phyloP scores from a whole-genome alignment of 2,888 invertebrate species.

The Eurois occulta region DNA sequence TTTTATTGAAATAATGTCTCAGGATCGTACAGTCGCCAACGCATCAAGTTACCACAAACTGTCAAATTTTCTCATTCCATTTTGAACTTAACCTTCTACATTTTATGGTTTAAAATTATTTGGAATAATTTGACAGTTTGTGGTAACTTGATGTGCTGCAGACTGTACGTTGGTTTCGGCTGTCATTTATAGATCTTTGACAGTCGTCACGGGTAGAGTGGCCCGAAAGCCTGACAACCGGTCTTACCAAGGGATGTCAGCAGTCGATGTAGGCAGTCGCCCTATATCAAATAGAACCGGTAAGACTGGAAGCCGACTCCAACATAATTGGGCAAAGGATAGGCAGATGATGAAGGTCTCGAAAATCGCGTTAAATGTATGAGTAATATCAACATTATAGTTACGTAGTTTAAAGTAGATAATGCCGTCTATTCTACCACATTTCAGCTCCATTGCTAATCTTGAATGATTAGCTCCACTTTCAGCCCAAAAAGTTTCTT shows the following conservation, averaged over 20 bases:
- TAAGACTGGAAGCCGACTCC: neutral
- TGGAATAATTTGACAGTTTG: too few species aligned
- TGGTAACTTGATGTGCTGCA: too few species aligned
- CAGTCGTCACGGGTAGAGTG: neutral
- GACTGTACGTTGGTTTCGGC: neutral
- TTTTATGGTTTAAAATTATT: too few species aligned
- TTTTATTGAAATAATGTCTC: neutral
- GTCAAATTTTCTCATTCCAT: too few species aligned
- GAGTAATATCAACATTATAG: neutral
- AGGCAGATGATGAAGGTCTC: neutral
- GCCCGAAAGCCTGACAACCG: neutral
- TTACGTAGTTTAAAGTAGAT: conserved; percentile 20
- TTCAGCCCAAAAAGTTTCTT: conserved; percentile 51
- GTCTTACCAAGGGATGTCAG: neutral
- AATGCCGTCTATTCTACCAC: conserved; percentile 8
- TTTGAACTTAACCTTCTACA: too few species aligned
- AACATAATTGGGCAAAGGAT: neutral
- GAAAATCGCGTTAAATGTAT: neutral
- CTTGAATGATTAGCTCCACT: conserved; percentile 53
- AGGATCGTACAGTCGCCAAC: neutral
- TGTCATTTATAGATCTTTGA: neutral
- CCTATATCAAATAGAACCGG: neutral
- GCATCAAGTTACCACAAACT: too few species aligned
- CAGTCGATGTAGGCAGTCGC: neutral
- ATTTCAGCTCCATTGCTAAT: conserved; percentile 45